Evolutionary conservation across 1,140 invertebrate species (phyloP), one percentile per base, ranked within the genome.

Genomic region (Magallana gigas): DNA sequence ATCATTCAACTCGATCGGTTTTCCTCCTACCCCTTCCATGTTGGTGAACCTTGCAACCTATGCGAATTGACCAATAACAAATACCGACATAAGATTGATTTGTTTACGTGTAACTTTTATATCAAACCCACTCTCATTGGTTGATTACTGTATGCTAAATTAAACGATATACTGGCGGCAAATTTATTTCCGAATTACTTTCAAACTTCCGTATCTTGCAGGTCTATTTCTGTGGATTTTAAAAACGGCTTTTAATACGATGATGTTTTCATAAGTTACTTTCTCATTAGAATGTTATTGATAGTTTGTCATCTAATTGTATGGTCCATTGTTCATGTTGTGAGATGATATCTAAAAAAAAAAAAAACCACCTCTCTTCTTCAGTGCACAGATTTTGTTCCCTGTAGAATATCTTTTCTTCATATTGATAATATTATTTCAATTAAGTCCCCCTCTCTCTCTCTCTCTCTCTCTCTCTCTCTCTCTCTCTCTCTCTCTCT

Each of bases 21-120:
- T 57, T 83, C 57, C 81, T 83, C 57, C 81, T 57, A 58, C 57
- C 16, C 81, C 57, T 36, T 58, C 81, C 81, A 57, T 83, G 16
- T 83, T 83, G 57, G 68, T 76, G 68, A 76, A 76, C 68, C 68
- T 76, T 76, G 68, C 68, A 76, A 76, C 68, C 68, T 76, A 23
- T 29, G 9, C 36, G 18, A 76, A 11, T 76, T 36, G 68, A 11
- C 68, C 68, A 83, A 83, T 83, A 16, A 83, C 56, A 83, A 57
- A 14, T n/a, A 7, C 16, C 48, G 5, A 57, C 7, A 83, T 12
- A 57, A 57, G 1, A 23, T 11, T 56, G 57, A 83, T 83, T 83
- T 83, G 81, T 83, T 83, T 83, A 83, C 81, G 81, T 83, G 81
- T 58, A 57, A 83, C 14, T 83, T 57, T 56, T 36, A 29, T 12